Base-by-base conservation (phyloP, 1,140 invertebrate genomes). In the Amphibalanus amphitrite region DNA sequence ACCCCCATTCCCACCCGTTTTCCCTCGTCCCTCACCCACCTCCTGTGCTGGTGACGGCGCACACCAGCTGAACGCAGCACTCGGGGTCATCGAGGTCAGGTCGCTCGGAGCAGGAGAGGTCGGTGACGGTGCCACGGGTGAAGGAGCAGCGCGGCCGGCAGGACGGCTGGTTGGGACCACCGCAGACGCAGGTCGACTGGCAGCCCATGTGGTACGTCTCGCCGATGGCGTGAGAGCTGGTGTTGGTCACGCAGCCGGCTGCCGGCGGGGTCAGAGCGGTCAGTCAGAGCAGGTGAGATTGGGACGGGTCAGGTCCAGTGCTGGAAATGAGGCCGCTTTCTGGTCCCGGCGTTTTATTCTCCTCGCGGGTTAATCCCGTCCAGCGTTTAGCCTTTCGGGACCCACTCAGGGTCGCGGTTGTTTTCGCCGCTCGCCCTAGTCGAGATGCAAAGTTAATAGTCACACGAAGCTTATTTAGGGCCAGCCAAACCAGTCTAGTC, bases 81-180 rank as follows among this genome's bases (percentile, higher is more conserved):
- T 72, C 71, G 26, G 73, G 73, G 64, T 74, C 73, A 40, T 72
- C 69, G 20, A 69, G 69, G 59, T 77, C 77, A 15, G 71, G 71
- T 3, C 74, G 59, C 69, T 76, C 72, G 0, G 33, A 33, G 65
- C 77, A 78, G 47, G n/a, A 20, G 6, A 70, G 69, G 67, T 72
- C 69, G 68, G 26, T 26, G n/a, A 26, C 26, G 6, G 65, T 67
- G 65, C n/a, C 65, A 20, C 65, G n/a, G 3, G 65, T 67, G 26
- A 67, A 67, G 23, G 65, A 26, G 65, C 65, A 67, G 23, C 65
- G 65, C 6, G 65, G 65, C 28, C 65, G 65, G 28, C 65, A 67
- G 23, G n/a, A 26, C 10, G 28, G 26, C 65, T 67, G 65, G n/a
- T 28, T 28, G n/a, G 65, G 6, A 3, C 26, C 65, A 8, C 8